Conservation (phyloP, 2,113 vertebrate species). For the Otocyon megalotis region DNA sequence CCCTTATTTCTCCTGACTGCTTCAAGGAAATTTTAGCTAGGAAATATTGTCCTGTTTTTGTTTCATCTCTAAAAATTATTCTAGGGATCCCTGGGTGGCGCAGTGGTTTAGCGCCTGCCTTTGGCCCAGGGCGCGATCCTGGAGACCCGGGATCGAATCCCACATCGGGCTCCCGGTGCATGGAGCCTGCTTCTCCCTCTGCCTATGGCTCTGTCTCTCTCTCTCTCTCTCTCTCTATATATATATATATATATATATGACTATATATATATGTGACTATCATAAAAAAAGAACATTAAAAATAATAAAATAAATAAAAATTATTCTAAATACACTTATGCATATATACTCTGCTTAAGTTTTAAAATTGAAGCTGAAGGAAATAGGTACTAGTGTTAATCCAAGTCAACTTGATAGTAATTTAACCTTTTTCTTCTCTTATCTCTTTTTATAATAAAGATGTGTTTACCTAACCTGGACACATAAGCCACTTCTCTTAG, state of each 20-base stretch:
- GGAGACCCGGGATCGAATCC: no score
- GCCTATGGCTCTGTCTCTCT: no score
- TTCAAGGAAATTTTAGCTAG: slow-evolving; percentile 67
- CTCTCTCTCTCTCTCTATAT: no score
- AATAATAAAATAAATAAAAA: no score
- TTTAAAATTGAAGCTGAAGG: not conserved
- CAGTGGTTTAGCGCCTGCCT: no score
- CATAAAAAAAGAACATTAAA: no score
- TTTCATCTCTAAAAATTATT: not conserved
- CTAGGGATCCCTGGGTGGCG: no score
- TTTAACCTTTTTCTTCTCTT: not conserved
- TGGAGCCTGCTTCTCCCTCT: no score
- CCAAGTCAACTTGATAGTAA: not conserved
- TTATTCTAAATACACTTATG: not conserved
- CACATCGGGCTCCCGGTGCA: no score
- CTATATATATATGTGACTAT: no score
- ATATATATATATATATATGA: no score
- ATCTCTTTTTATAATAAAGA: not conserved
- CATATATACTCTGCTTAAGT: not conserved
- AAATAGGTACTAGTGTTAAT: not conserved
- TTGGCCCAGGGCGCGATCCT: no score
- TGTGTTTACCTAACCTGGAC: not conserved
- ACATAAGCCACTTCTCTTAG: not conserved
- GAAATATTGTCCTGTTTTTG: slow-evolving; percentile 5
- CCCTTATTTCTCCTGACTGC: slow-evolving; percentile 42